A percentile compares a stretch with the other conserved stretches of the same genome.
phyloP scores from a whole-genome alignment of 2,113 vertebrate species.

The Nyctereutes procyonoides region DNA sequence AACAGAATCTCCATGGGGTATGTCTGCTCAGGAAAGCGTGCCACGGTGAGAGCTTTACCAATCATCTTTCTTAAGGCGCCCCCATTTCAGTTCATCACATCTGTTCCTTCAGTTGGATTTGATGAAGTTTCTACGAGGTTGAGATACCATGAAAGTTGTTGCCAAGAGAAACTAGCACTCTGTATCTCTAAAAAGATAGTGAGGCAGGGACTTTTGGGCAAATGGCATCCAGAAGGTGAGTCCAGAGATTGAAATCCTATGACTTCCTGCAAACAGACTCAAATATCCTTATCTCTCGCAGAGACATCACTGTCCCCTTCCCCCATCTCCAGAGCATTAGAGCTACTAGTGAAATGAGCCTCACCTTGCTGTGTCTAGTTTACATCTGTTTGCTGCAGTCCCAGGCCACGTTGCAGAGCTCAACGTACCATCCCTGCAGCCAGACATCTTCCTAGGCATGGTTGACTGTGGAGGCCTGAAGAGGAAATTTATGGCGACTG shows the following conservation, averaged over 20 bases:
- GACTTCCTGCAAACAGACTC: neutral
- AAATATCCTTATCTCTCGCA: neutral
- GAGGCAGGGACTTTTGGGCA: neutral
- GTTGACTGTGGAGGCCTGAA: neutral
- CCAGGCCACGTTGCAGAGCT: neutral
- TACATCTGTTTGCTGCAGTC: neutral
- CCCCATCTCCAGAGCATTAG: neutral
- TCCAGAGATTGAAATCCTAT: neutral
- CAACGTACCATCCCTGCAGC: neutral
- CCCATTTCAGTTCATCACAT: neutral
- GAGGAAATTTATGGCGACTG: neutral
- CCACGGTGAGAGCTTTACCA: neutral
- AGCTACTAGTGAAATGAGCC: no score
- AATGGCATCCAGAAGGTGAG: neutral
- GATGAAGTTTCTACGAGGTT: neutral
- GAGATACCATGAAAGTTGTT: neutral
- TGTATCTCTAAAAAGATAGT: neutral
- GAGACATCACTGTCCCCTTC: neutral
- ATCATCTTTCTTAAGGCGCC: neutral
- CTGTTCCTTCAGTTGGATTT: neutral
- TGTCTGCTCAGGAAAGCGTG: neutral
- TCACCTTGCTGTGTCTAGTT: fast-evolving
- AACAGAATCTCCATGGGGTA: neutral
- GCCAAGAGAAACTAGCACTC: neutral
- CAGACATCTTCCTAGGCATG: fast-evolving